These are phyloP conservation scores for Cyanocitta stelleri DNA, from an alignment of 2,113 vertebrate species.

Conservation along the genomic window DNA sequence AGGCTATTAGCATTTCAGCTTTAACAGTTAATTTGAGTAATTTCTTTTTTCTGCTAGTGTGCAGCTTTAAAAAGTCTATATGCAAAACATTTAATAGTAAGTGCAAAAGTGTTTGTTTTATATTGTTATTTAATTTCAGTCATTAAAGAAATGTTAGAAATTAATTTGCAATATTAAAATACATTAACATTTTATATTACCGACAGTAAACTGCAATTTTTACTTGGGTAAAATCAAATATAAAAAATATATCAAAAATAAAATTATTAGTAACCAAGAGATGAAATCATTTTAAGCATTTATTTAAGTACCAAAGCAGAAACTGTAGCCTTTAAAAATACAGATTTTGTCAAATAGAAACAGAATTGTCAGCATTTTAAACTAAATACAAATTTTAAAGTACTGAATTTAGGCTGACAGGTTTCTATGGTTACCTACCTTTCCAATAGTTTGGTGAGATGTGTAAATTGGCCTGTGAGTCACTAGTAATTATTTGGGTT, in stretches of 20 bases:
- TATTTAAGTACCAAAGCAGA: slow-evolving; percentile 54
- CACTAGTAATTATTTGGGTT: slow-evolving; percentile 78
- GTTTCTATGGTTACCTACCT: slow-evolving; percentile 74
- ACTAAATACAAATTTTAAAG: slow-evolving; percentile 67
- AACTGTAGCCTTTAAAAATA: slow-evolving; percentile 43
- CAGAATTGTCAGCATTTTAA: slow-evolving; percentile 63
- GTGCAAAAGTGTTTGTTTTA: slow-evolving; percentile 10
- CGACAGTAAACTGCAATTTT: slow-evolving; percentile 21
- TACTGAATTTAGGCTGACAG: slow-evolving; percentile 66
- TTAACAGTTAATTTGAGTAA: slow-evolving; percentile 56
- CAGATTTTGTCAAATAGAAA: slow-evolving; percentile 40
- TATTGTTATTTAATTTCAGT: slow-evolving; percentile 52
- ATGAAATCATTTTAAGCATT: slow-evolving; percentile 42
- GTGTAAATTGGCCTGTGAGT: slow-evolving; percentile 72
- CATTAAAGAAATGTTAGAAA: slow-evolving; percentile 46
- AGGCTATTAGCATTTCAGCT: slow-evolving; percentile 50
- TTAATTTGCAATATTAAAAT: slow-evolving; percentile 21
- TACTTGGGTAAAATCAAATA: slow-evolving; percentile 1
- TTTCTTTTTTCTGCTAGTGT: background rate
- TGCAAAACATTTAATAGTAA: slow-evolving; percentile 44
- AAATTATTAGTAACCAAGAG: slow-evolving; percentile 28
- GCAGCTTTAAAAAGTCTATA: slow-evolving; percentile 16
- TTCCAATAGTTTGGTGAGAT: slow-evolving; percentile 64
- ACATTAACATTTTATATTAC: slow-evolving; percentile 29
- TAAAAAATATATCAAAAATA: background rate